Evolutionary conservation across 2,797 vertebrate species (phyloP), one percentile per base, ranked within the genome.

Genomic region (Emydoidea blandingii): DNA sequence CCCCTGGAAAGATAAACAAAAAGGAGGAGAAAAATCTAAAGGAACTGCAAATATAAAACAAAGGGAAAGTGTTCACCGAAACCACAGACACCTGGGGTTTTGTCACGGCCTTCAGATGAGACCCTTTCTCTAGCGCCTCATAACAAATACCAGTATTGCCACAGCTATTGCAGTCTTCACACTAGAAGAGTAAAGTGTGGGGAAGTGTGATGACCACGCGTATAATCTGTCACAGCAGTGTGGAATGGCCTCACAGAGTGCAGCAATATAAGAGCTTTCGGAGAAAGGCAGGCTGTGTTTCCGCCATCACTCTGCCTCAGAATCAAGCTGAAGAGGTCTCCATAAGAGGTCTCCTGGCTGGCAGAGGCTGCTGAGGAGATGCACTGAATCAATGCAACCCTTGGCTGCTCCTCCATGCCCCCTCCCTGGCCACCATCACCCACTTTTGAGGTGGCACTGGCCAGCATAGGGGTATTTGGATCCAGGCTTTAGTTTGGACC

Each of bases 401-500:
- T 16, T 0, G 0, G 16, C 62, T 91, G 2, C 49, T 93, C 47
- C 6, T 31, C 11, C 6, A 0, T 2, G 8, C 34, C 91, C 27
- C 19, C 41, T 6, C n/a, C 81, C 44, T 31, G 87, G 12, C 21
- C 15, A 4, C 23, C 59, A 14, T 27, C 56, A n/a, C 19, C 4
- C 6, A 2, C 2, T 18, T 68, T 6, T 0, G 0, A 31, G 29
- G 0, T 74, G 74, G 19, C 29, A 16, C 74, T 76, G 27, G 25
- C 11, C 4, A 94, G 27, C 52, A 79, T 50, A 12, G 2, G 57
- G 65, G 37, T 31, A 8, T 81, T 65, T 91, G 82, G 27, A 5
- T 27, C 85, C 62, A 94, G 81, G 12, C 16, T 52, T 92, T 84
- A 68, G 1, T 84, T 85, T 90, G 54, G 6, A 12, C 12, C 29